Conservation (phyloP, 2,888 invertebrate species). For the Imbricaverruca yamaguchii region DNA sequence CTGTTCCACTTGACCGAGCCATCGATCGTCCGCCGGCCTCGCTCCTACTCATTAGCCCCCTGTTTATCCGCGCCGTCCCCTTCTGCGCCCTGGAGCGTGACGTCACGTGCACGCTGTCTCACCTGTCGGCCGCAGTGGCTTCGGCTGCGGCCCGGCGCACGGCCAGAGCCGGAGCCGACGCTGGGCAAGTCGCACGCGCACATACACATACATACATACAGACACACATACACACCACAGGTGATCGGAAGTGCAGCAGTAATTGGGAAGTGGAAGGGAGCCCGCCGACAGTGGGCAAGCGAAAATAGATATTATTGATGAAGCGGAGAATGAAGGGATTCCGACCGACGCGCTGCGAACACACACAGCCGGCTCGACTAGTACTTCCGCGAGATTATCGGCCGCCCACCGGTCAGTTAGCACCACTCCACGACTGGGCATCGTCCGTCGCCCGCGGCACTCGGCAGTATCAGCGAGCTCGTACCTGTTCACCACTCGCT, state of each 20-base stretch:
- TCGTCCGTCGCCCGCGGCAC: no score
- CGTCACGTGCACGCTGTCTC: conserved; percentile 1
- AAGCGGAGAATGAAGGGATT: conserved; percentile 4
- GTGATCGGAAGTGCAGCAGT: neutral
- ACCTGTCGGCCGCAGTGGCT: conserved; percentile 5
- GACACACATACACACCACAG: neutral
- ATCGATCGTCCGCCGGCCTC: neutral
- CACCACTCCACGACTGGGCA: no score
- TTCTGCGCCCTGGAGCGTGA: conserved; percentile 2
- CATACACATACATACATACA: no score
- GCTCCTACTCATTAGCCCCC: neutral
- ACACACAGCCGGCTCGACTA: neutral
- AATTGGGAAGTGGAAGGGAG: neutral
- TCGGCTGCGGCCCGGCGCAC: neutral
- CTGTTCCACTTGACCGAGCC: conserved; percentile 2
- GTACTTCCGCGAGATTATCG: neutral
- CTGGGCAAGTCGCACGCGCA: neutral
- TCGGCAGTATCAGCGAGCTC: no score
- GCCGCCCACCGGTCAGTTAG: neutral
- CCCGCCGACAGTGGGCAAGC: neutral
- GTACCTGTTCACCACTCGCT: no score
- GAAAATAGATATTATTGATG: conserved; percentile 20
- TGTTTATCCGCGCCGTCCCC: neutral
- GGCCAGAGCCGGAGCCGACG: neutral
- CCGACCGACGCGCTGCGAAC: neutral